These are phyloP conservation scores for Morbakka virulenta DNA, from an alignment of 30 jellyfish, hydroid and myxozoan genomes.

Conservation along the genomic window DNA sequence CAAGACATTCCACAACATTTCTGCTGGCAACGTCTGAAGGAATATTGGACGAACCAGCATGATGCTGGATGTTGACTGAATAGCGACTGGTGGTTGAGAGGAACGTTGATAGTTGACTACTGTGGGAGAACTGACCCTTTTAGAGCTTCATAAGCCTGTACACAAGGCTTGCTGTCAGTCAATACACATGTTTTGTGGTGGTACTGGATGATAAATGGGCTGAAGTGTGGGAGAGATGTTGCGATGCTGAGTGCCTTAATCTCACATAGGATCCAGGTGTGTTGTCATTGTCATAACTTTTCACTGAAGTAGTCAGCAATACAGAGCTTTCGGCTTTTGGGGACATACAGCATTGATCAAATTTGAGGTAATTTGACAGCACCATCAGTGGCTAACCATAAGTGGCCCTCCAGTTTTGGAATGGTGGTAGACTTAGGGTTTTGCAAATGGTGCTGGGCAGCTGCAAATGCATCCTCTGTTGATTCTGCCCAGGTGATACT, in stretches of 20 bases:
- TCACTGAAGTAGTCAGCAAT: constrained; percentile 59
- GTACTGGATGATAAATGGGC: constrained; percentile 54
- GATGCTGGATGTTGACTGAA: constrained; percentile 20
- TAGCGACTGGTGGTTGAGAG: constrained; percentile 42
- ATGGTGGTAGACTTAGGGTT: not conserved
- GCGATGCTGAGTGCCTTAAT: constrained; percentile 59
- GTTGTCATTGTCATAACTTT: constrained; percentile 36
- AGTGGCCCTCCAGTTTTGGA: constrained; percentile 23
- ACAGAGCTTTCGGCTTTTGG: constrained; percentile 13
- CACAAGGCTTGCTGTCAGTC: constrained; percentile 76
- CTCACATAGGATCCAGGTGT: constrained; percentile 58
- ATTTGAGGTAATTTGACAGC: constrained; percentile 20
- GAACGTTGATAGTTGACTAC: constrained; percentile 35
- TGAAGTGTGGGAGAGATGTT: constrained; percentile 38
- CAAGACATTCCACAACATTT: not conserved
- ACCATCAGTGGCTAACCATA: constrained; percentile 58
- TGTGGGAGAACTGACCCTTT: constrained; percentile 40
- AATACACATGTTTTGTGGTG: constrained; percentile 21
- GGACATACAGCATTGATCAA: constrained; percentile 40
- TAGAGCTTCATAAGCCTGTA: constrained; percentile 55
- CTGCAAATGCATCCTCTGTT: too few relatives aligned
- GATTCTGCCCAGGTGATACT: not conserved
- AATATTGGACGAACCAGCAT: constrained; percentile 9
- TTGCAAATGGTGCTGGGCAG: constrained; percentile 7
- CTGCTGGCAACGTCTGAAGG: too few relatives aligned